phyloP scores from a whole-genome alignment of 2,888 invertebrate genomes.

The Escarpia spicata region DNA sequence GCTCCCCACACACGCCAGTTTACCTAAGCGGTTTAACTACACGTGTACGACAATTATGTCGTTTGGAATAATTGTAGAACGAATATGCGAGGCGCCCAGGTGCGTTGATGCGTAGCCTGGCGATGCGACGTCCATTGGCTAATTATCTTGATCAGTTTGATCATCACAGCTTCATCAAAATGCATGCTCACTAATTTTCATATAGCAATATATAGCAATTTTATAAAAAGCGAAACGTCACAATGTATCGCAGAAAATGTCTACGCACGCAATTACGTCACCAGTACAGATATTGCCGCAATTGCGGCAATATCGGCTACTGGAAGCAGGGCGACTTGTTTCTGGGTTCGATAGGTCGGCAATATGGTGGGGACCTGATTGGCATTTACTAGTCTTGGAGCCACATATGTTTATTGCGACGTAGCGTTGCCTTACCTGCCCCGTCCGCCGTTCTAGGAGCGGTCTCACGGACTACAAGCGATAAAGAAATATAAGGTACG shows the following conservation, averaged over 20 bases:
- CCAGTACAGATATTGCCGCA: not conserved
- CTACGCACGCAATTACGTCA: not conserved
- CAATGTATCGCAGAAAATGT: not conserved
- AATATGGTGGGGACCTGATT: not conserved
- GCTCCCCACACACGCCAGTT: too few relatives aligned
- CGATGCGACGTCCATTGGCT: too few relatives aligned
- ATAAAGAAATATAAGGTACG: not conserved
- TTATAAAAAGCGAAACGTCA: not conserved
- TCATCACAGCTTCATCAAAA: too few relatives aligned
- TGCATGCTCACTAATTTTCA: too few relatives aligned
- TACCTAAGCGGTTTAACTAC: too few relatives aligned
- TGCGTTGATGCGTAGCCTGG: too few relatives aligned
- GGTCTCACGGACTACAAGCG: not conserved
- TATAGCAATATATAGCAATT: too few relatives aligned
- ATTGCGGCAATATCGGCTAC: constrained; percentile 12
- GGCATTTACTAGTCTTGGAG: not conserved
- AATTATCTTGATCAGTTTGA: too few relatives aligned
- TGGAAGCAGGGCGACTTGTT: not conserved
- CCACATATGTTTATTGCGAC: not conserved
- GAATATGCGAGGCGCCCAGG: too few relatives aligned
- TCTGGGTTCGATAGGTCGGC: not conserved
- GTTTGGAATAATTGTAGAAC: too few relatives aligned
- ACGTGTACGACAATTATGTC: too few relatives aligned
- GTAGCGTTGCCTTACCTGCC: not conserved
- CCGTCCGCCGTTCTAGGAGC: not conserved